Conservation (phyloP, 1,140 invertebrate genomes). For the Battus philenor region DNA sequence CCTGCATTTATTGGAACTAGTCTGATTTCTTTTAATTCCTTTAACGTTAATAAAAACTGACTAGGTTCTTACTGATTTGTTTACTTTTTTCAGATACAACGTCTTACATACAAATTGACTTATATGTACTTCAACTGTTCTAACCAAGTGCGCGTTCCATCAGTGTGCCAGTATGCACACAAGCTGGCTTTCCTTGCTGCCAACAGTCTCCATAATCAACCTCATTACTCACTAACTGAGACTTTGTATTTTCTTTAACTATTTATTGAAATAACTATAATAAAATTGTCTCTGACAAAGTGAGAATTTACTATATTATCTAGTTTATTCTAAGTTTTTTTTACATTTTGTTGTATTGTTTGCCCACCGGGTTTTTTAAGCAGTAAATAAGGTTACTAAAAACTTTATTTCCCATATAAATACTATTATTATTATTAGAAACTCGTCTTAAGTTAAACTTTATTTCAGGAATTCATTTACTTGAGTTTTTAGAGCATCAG, state of each 20-base stretch:
- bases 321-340: background rate
- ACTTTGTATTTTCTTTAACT: conserved; percentile 83
- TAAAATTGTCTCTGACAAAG: too few species aligned
- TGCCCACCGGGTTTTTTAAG: conserved; percentile 5
- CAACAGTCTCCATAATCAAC: conserved; percentile 81
- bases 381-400: too few species aligned
- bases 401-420: too few species aligned
- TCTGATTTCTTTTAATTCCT: too few species aligned
- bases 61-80: too few species aligned
- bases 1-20: too few species aligned
- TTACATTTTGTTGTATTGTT: background rate
- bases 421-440: too few species aligned
- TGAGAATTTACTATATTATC: background rate
- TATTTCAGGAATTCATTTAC: too few species aligned
- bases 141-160: conserved; percentile 89
- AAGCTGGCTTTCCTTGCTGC: conserved; percentile 89
- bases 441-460: too few species aligned
- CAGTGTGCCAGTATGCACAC: conserved; percentile 93
- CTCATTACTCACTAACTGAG: conserved; percentile 76
- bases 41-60: too few species aligned
- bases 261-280: too few species aligned
- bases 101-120: conserved; percentile 91
- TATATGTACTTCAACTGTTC: conserved; percentile 98
- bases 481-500: too few species aligned
- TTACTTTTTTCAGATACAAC: conserved; percentile 86